Evolutionary conservation across 2,113 vertebrate genomes (phyloP).

Genomic region (Zosterops pallidus): DNA sequence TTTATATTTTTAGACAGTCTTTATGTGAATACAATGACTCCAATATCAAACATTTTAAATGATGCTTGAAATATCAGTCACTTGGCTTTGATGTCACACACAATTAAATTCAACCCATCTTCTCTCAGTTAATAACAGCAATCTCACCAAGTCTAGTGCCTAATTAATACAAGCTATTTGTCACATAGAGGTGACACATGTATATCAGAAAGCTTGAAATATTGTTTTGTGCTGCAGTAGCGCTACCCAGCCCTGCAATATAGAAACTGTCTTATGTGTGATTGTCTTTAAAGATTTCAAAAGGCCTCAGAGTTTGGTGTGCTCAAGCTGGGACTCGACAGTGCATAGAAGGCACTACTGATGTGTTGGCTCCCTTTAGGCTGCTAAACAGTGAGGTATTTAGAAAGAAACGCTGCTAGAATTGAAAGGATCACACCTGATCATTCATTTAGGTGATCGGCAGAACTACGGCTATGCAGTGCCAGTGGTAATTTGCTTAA

Average conservation of each 20-base stretch:
- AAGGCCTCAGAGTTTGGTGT: conserved; percentile 76
- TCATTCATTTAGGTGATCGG: conserved; percentile 67
- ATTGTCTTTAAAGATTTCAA: conserved; percentile 84
- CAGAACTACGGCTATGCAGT: conserved; percentile 48
- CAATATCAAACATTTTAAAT: conserved; percentile 99
- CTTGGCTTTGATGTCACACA: conserved; percentile 99
- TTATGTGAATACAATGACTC: conserved; percentile 98
- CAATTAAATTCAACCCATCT: conserved; percentile 99
- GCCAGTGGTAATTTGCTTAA: conserved; percentile 75
- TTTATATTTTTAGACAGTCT: conserved; percentile 98
- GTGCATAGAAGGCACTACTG: conserved; percentile 75
- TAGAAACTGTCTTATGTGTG: conserved; percentile 75
- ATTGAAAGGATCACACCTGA: conserved; percentile 70
- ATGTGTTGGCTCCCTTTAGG: conserved; percentile 76
- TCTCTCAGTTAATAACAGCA: conserved; percentile 99
- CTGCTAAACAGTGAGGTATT: conserved; percentile 74
- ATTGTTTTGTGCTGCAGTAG: conserved; percentile 81
- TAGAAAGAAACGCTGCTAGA: conserved; percentile 62
- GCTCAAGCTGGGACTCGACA: conserved; percentile 79
- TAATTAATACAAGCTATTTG: conserved; percentile 99
- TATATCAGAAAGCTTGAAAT: conserved; percentile 92
- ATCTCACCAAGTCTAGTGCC: conserved; percentile 97
- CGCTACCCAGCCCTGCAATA: conserved; percentile 71
- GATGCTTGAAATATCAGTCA: conserved; percentile 99
- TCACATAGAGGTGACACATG: conserved; percentile 98